Percentiles rank a stretch among this genome's conserved stretches.
These are phyloP conservation scores for Autographa gamma DNA, from an alignment of 2,888 invertebrate species.

Conservation along the genomic window DNA sequence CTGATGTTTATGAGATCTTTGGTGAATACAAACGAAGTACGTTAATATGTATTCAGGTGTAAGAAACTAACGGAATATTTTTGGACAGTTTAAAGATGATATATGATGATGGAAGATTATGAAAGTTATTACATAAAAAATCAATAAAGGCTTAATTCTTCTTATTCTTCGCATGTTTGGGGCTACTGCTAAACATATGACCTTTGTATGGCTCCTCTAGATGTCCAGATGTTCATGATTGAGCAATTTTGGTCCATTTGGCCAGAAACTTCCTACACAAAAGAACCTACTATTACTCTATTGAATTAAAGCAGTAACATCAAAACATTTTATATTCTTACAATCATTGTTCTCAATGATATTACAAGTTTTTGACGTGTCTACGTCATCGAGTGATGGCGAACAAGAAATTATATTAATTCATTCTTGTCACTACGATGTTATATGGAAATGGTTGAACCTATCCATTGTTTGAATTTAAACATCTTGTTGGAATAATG, in stretches of 20 bases:
- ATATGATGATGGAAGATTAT: conserved; percentile 25
- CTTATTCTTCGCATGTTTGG: no score
- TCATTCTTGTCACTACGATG: conserved; percentile 78
- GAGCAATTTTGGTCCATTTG: no score
- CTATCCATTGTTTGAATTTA: conserved; percentile 62
- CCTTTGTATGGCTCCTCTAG: no score
- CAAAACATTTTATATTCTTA: conserved; percentile 44
- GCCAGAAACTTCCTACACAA: no score
- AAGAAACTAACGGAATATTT: conserved; percentile 26
- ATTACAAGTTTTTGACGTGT: conserved; percentile 76
- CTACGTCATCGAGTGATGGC: conserved; percentile 74
- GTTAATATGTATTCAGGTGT: conserved; percentile 27
- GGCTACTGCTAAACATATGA: no score
- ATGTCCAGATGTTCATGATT: no score
- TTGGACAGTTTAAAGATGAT: conserved; percentile 25
- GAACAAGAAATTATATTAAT: conserved; percentile 78
- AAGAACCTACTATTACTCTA: conserved; percentile 65
- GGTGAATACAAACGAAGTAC: conserved; percentile 38
- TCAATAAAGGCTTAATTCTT: no score
- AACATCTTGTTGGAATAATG: conserved; percentile 43
- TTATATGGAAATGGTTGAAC: conserved; percentile 70
- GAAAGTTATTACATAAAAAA: conserved; percentile 39
- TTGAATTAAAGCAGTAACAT: conserved; percentile 43
- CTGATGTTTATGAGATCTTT: conserved; percentile 22
- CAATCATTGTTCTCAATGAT: conserved; percentile 80